Percentiles rank a stretch among this genome's conserved stretches.
phyloP scores from a whole-genome alignment of 2,888 invertebrate genomes.

The Polydrusus pterygomalis region DNA sequence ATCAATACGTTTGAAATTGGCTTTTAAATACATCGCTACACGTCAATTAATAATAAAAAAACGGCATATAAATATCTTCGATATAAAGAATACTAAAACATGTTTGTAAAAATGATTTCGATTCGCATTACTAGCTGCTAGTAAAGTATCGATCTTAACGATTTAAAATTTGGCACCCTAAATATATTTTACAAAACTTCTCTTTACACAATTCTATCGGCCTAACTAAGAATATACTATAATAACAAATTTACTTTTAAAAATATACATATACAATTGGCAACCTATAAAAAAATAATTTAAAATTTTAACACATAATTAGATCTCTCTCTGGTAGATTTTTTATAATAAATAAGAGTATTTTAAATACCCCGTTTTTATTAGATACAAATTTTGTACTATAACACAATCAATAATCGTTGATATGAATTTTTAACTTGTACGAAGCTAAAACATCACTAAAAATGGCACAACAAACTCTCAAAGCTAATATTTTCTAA shows the following conservation, averaged over 20 bases:
- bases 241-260: slow-evolving; percentile 13
- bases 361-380: not conserved
- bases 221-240: slow-evolving; percentile 9
- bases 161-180: slow-evolving; percentile 30
- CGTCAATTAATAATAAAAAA: too few relatives aligned
- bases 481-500: too few relatives aligned
- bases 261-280: not conserved
- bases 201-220: slow-evolving; percentile 9
- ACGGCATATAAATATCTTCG: too few relatives aligned
- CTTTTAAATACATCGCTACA: too few relatives aligned
- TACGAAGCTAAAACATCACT: slow-evolving; percentile 11
- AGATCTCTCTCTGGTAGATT: slow-evolving; percentile 2
- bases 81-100: not conserved
- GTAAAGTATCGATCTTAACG: not conserved
- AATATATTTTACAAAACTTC: slow-evolving; percentile 25
- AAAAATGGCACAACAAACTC: slow-evolving; percentile 9
- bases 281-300: slow-evolving; percentile 26
- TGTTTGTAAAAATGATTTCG: not conserved
- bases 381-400: slow-evolving; percentile 8
- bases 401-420: slow-evolving; percentile 18
- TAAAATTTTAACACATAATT: slow-evolving; percentile 11
- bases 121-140: not conserved
- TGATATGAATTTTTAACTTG: slow-evolving; percentile 9
- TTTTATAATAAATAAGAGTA: slow-evolving; percentile 12
- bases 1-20: too few relatives aligned